A percentile compares a stretch with the other conserved stretches of the same genome.
phyloP scores from a whole-genome alignment of 2,797 vertebrate species.

The Champsocephalus gunnari region DNA sequence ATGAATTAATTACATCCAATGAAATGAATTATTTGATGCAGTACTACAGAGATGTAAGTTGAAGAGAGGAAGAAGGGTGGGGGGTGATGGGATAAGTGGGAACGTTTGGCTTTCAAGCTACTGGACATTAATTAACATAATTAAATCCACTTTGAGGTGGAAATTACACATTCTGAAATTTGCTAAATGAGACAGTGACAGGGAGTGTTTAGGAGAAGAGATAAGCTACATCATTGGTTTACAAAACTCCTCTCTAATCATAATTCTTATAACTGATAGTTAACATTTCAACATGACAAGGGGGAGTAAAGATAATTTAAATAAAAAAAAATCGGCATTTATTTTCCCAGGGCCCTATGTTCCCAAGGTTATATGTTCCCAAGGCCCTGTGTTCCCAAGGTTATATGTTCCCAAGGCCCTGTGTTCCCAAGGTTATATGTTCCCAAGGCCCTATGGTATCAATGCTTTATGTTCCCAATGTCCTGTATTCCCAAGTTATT shows the following conservation, averaged over 20 bases:
- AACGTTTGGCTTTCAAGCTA: constrained; percentile 61
- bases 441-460: not conserved
- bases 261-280: constrained; percentile 13
- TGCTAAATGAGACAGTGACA: constrained; percentile 40
- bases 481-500: too few relatives aligned
- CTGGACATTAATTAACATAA: constrained; percentile 72
- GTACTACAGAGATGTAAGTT: constrained; percentile 56
- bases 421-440: too few relatives aligned
- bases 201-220: constrained; percentile 19
- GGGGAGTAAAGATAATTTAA: constrained; percentile 15
- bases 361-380: not conserved
- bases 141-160: constrained; percentile 58
- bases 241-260: not conserved
- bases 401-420: not conserved
- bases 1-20: constrained; percentile 63
- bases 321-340: not conserved
- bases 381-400: not conserved
- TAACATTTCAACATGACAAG: constrained; percentile 15
- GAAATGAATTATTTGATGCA: constrained; percentile 64
- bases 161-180: constrained; percentile 51
- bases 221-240: constrained; percentile 17
- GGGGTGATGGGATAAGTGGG: constrained; percentile 56
- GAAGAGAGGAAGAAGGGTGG: constrained; percentile 57
- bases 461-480: too few relatives aligned
- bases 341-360: too few relatives aligned